A percentile compares a stretch with the other conserved stretches of the same genome.
Evolutionary conservation across 2,888 invertebrate species (phyloP).

Genomic region (Latrodectus hesperus): DNA sequence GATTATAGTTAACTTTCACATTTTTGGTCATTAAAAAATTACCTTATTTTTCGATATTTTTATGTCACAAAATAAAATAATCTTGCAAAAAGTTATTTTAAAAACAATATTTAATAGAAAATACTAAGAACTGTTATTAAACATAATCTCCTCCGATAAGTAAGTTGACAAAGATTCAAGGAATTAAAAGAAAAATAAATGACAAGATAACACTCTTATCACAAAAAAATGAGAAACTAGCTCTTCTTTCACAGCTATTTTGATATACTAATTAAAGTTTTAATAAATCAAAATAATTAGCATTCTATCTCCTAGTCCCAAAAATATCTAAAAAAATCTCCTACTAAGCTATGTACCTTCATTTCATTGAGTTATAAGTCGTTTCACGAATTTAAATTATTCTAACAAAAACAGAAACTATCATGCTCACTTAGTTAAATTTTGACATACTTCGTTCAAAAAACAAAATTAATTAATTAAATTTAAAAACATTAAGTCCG

Average conservation of each 20-base stretch:
- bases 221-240: neutral
- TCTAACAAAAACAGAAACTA: slow-evolving; percentile 39
- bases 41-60: too few relatives aligned
- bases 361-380: neutral
- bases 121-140: too few relatives aligned
- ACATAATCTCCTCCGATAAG: too few relatives aligned
- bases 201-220: too few relatives aligned
- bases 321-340: neutral
- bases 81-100: too few relatives aligned
- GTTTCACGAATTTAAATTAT: neutral
- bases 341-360: neutral
- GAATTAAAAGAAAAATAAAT: too few relatives aligned
- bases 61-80: too few relatives aligned
- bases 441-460: slow-evolving; percentile 10
- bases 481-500: slow-evolving; percentile 51
- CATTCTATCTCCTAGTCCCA: neutral
- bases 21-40: too few relatives aligned
- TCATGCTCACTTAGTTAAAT: slow-evolving; percentile 38
- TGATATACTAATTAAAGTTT: slow-evolving; percentile 40
- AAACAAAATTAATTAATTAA: slow-evolving; percentile 48
- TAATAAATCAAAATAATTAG: slow-evolving; percentile 45
- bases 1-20: too few relatives aligned
- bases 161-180: too few relatives aligned
- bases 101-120: too few relatives aligned
- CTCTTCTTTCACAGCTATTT: neutral